Evolutionary conservation across 2,888 invertebrate species (phyloP), one percentile per base, ranked within the genome.

Genomic region (Thyatira batis): DNA sequence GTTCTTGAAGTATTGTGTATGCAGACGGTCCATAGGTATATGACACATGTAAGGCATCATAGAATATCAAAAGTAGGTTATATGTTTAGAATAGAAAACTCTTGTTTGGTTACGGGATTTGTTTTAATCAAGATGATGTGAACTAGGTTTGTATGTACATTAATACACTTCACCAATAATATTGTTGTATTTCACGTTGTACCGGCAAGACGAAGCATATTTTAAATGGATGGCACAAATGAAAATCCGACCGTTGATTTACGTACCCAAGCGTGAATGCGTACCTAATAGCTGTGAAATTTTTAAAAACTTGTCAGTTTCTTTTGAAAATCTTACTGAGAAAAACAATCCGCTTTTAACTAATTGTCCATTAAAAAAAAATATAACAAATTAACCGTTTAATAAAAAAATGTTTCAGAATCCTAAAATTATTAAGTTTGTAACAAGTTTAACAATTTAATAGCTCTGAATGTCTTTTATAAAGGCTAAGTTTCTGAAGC

Each of bases 1-100:
- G 85, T 85, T 85, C 82, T 80, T 77, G 74, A 66, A 69, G 63
- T 61, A 73, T 76, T 78, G 77, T 80, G 58, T 64, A 55, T 51
- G 52, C 57, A 62, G 52, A 60, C 66, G 25, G 39, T 8, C 77
- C 75, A 45, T 69, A n/a, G n/a, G n/a, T n/a, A 58, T 67, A 54
- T 33, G 71, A 17, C 17, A 27, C 27, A 17, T 20, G 10, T 28
- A 48, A 17, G 48, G 11, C 48, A 27, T 48, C 13, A 17, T 39
- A 39, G 6, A 8, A 39, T 33, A 1, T 17, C 2, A 39, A 17
- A 39, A 6, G 17, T 17, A 17, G 17, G 17, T 39, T n/a, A n/a
- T n/a, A n/a, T n/a, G n/a, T n/a, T n/a, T n/a, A n/a, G n/a, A n/a
- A n/a, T n/a, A n/a, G n/a, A n/a, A n/a, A n/a, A n/a, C n/a, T n/a